A percentile compares a stretch with the other conserved stretches of the same genome.
Conservation (phyloP, 2,888 invertebrate genomes). For the Magallana nippona region DNA sequence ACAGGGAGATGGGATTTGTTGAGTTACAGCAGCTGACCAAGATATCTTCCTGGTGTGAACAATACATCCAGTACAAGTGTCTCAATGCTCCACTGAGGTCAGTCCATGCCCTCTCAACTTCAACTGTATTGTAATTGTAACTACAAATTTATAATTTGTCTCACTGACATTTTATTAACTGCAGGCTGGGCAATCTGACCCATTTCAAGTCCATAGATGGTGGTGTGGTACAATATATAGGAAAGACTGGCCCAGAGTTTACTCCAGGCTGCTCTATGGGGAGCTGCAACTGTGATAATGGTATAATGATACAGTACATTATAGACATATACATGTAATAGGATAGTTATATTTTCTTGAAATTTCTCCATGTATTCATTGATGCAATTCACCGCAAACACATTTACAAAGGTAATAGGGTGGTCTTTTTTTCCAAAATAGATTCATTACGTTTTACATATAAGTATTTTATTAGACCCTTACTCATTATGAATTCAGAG, state of each 20-base stretch:
- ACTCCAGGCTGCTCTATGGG: background rate
- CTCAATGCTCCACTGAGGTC: slow-evolving; percentile 67
- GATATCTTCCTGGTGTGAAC: slow-evolving; percentile 70
- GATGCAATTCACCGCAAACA: no score
- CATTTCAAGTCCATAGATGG: slow-evolving; percentile 72
- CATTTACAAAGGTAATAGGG: no score
- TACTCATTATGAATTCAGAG: background rate
- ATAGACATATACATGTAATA: no score
- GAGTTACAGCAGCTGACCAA: slow-evolving; percentile 62
- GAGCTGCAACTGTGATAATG: slow-evolving; percentile 79
- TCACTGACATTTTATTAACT: slow-evolving; percentile 8
- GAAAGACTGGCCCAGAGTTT: slow-evolving; percentile 83
- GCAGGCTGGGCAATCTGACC: slow-evolving; percentile 68
- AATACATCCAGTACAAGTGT: slow-evolving; percentile 71
- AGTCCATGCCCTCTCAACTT: slow-evolving; percentile 26
- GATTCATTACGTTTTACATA: no score
- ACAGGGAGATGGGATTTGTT: slow-evolving; percentile 64
- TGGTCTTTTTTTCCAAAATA: no score
- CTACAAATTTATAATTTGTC: no score
- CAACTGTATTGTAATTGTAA: no score
- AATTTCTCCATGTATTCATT: no score
- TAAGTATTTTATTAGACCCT: no score
- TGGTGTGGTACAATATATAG: slow-evolving; percentile 70
- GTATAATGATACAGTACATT: slow-evolving; percentile 1
- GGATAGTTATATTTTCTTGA: no score